Percentiles rank a stretch among this genome's conserved stretches.
Evolutionary conservation across 1,140 invertebrate species (phyloP).

Genomic region (Drosophila sechellia): DNA sequence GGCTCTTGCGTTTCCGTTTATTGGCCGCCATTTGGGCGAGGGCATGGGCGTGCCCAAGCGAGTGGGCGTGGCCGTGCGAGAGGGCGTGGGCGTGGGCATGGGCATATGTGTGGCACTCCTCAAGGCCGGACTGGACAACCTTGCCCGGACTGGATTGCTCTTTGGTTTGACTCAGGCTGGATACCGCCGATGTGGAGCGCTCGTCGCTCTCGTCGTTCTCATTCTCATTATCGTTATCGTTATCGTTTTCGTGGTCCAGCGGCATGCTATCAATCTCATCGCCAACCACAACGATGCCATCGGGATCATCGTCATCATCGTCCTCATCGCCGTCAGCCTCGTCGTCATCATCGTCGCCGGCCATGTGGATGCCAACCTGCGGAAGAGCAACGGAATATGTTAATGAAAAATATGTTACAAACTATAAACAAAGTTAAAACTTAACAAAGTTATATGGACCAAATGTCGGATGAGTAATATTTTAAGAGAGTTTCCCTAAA

Average conservation of each 20-base stretch:
- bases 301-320: constrained; percentile 83
- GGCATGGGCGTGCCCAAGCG: constrained; percentile 87
- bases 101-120: constrained; percentile 86
- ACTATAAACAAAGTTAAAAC: neutral
- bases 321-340: constrained; percentile 81
- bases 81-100: constrained; percentile 82
- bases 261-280: constrained; percentile 79
- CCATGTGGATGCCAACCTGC: constrained; percentile 85
- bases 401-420: neutral
- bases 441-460: neutral
- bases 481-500: neutral
- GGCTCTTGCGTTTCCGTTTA: constrained; percentile 94
- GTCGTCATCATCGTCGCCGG: constrained; percentile 64
- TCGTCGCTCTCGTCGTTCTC: constrained; percentile 64
- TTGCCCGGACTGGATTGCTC: constrained; percentile 82
- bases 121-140: constrained; percentile 85
- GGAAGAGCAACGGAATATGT: constrained; percentile 7
- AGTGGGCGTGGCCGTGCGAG: constrained; percentile 52
- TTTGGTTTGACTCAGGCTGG: constrained; percentile 87
- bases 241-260: constrained; percentile 34
- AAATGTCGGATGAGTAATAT: neutral
- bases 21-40: constrained; percentile 74
- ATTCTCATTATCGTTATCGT: constrained; percentile 18
- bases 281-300: constrained; percentile 85
- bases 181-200: constrained; percentile 85